These are phyloP conservation scores for Ecdyonurus torrentis DNA, from an alignment of 2,888 invertebrate genomes.

Conservation along the genomic window DNA sequence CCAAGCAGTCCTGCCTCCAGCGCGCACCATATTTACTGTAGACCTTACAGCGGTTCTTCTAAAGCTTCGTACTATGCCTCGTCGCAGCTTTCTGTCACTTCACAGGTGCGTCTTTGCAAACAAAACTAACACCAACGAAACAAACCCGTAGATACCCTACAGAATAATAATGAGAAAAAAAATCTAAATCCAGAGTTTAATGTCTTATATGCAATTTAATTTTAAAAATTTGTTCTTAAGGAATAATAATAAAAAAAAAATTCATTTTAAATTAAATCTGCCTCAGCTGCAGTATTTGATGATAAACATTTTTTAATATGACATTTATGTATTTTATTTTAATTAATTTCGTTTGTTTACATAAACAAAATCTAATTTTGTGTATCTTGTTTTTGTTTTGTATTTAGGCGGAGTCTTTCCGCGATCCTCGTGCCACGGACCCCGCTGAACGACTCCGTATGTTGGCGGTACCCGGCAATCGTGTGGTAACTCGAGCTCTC, in stretches of 20 bases:
- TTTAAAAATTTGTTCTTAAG: no score
- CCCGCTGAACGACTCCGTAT: constrained; percentile 45
- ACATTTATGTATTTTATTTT: not conserved
- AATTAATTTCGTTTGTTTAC: not conserved
- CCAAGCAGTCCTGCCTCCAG: constrained; percentile 12
- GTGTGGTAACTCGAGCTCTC: constrained; percentile 39
- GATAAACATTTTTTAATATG: no score
- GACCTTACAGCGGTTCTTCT: constrained; percentile 27
- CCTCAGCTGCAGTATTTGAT: no score
- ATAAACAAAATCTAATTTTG: not conserved
- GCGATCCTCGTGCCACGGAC: constrained; percentile 18
- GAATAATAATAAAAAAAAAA: no score
- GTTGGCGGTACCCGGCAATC: constrained; percentile 40
- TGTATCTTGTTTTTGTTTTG: not conserved
- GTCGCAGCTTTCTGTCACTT: constrained; percentile 45
- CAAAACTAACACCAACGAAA: not conserved
- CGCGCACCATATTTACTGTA: constrained; percentile 30
- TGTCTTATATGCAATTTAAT: no score
- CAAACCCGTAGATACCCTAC: no score
- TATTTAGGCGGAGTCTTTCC: constrained; percentile 1
- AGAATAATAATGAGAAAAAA: no score
- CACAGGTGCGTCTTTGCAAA: constrained; percentile 33
- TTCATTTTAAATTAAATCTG: no score
- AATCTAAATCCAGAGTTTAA: no score
- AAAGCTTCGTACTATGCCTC: constrained; percentile 62